Percentiles rank a stretch among this genome's conserved stretches.
phyloP scores from a whole-genome alignment of 2,888 invertebrate genomes.

The Pseudoips prasinana region DNA sequence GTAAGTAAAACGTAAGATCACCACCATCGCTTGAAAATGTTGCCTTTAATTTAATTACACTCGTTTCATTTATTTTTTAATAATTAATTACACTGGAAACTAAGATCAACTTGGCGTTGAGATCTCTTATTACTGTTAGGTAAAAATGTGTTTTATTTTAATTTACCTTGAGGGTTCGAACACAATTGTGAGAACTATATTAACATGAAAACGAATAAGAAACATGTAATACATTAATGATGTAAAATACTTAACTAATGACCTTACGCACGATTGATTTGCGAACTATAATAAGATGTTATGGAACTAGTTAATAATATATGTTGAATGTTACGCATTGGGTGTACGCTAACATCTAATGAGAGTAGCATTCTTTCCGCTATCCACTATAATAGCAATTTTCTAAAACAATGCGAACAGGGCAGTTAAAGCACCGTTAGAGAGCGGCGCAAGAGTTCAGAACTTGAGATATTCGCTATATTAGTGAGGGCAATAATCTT shows the following conservation, averaged over 20 bases:
- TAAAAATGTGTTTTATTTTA: constrained; percentile 24
- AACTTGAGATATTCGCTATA: constrained; percentile 52
- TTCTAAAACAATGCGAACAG: constrained; percentile 65
- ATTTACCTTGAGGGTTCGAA: constrained; percentile 20
- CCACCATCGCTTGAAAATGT: too few species aligned
- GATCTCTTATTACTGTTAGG: too few species aligned
- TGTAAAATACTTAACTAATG: constrained; percentile 15
- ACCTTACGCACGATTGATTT: constrained; percentile 16
- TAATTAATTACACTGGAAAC: too few species aligned
- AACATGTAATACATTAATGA: constrained; percentile 11
- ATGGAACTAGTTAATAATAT: constrained; percentile 18
- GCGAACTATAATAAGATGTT: constrained; percentile 24
- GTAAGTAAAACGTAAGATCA: too few species aligned
- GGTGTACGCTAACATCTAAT: constrained; percentile 21
- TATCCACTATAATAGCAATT: constrained; percentile 30
- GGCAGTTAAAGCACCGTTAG: constrained; percentile 59
- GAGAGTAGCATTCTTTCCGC: constrained; percentile 29
- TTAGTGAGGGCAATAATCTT: constrained; percentile 68
- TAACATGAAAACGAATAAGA: constrained; percentile 8
- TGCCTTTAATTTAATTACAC: too few species aligned
- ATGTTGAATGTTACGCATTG: too few species aligned
- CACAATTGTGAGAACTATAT: constrained; percentile 27
- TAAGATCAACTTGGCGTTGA: too few species aligned
- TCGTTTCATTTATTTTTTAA: too few species aligned
- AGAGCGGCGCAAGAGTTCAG: constrained; percentile 47